Evolutionary conservation across 1,140 invertebrate species (phyloP).

Genomic region (Panagrolaimus sp.): DNA sequence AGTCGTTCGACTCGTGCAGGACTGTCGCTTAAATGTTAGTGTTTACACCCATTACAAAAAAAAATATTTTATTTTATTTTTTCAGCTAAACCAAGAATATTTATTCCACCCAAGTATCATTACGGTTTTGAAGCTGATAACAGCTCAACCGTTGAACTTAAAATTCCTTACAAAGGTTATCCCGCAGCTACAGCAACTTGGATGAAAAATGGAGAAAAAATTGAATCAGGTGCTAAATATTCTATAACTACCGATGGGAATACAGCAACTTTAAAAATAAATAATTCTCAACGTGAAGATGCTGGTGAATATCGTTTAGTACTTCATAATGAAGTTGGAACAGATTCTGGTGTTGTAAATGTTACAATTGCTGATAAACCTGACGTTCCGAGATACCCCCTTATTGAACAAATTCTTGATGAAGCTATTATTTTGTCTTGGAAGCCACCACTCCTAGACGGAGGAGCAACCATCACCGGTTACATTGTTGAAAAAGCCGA

Average conservation of each 20-base stretch:
- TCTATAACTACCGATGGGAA: conserved; percentile 60
- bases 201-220: conserved; percentile 83
- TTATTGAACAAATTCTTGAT: conserved; percentile 75
- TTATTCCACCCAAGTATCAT: conserved; percentile 90
- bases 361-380: conserved; percentile 70
- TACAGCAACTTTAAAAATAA: conserved; percentile 86
- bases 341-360: conserved; percentile 86
- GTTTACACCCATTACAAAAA: conserved; percentile 23
- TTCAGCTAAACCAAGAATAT: conserved; percentile 85
- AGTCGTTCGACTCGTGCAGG: conserved; percentile 85
- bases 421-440: conserved; percentile 79
- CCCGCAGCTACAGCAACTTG: conserved; percentile 82
- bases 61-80: conserved; percentile 26
- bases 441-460: conserved; percentile 85
- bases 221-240: conserved; percentile 73
- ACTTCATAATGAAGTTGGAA: conserved; percentile 90
- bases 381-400: conserved; percentile 85
- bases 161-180: conserved; percentile 96
- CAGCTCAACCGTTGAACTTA: conserved; percentile 88
- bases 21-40: conserved; percentile 84
- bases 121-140: conserved; percentile 96
- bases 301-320: conserved; percentile 86
- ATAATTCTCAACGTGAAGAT: conserved; percentile 83
- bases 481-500: conserved; percentile 90
- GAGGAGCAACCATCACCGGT: conserved; percentile 63